Percentiles rank a stretch among this genome's conserved stretches.
These are phyloP conservation scores for Mormyrus iriodes DNA, from an alignment of 2,113 vertebrate genomes.

Conservation along the genomic window DNA sequence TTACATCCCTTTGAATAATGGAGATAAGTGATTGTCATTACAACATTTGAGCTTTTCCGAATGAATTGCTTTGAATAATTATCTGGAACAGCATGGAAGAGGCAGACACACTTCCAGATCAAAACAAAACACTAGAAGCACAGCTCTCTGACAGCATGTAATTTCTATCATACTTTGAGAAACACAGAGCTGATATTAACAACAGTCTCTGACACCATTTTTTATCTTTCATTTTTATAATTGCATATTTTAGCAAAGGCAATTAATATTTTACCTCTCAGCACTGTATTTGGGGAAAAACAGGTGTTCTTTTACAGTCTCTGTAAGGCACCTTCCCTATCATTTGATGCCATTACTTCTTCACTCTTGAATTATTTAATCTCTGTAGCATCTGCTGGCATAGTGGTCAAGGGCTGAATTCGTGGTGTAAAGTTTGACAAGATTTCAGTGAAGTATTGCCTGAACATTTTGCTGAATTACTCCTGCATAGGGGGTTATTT, in stretches of 20 bases:
- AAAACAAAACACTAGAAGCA: neutral
- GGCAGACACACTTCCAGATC: neutral
- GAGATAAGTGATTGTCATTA: conserved; percentile 17
- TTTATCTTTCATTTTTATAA: neutral
- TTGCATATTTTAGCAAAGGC: neutral
- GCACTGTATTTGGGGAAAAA: neutral
- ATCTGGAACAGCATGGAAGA: neutral
- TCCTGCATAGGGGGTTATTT: neutral
- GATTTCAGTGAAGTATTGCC: neutral
- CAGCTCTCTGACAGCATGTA: neutral
- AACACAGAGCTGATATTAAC: conserved; percentile 2
- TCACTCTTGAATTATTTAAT: neutral
- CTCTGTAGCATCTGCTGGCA: neutral
- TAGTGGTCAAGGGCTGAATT: neutral
- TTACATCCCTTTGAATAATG: conserved; percentile 11
- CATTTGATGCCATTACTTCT: conserved; percentile 1
- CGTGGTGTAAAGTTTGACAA: neutral
- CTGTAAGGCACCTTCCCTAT: neutral
- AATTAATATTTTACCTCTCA: neutral
- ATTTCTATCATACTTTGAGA: neutral
- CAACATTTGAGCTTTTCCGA: conserved; percentile 8
- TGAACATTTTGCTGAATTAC: neutral
- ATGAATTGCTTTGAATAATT: conserved; percentile 19
- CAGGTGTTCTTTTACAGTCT: neutral
- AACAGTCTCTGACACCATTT: neutral